Base-by-base conservation (phyloP, 2,113 vertebrate genomes). In the Pagrus major region DNA sequence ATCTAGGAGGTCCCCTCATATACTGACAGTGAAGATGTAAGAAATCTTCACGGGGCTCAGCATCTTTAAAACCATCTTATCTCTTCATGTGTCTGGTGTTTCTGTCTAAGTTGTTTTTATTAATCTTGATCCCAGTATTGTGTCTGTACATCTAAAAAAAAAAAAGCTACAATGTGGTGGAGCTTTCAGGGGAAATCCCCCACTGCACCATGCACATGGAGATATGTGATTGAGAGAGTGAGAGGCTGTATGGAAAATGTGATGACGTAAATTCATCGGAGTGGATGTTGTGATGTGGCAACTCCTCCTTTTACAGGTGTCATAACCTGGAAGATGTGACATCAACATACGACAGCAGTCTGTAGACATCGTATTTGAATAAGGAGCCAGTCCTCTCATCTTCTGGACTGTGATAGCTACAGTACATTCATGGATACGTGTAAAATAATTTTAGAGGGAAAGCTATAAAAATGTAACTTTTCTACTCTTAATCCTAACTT, bases 181-280 rank as follows among this genome's bases (percentile, higher is more conserved):
- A 23, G 51, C 29, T 41, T 7, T 0, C 11, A 1, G 65, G 88
- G 86, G 55, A 83, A 85, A 65, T 75, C 88, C 82, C 83, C 7
- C 6, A 2, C 2, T 55, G 35, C 52, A 68, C 42, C 78, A n/a
- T n/a, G n/a, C n/a, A 70, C 68, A 69, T 58, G 55, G 61, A 73
- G 47, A 59, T 59, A 59, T 59, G 6, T 35, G 33, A 25, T 9
- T 27, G 60, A 68, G 25, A 33, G 39, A 76, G 52, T 51, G 56
- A 75, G 27, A 75, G 49, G 44, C 46, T 70, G 35, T n/a, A 39
- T 69, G 76, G 63, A 79, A 86, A 81, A 76, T 80, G 31, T 85
- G 58, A 84, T 74, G 25, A 58, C 46, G 10, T 25, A 60, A 35
- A 44, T 58, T 61, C 1, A 23, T 76, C 33, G 68, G 23, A 41